These are phyloP conservation scores for Spodoptera litura DNA, from an alignment of 1,140 invertebrate species.

Conservation along the genomic window DNA sequence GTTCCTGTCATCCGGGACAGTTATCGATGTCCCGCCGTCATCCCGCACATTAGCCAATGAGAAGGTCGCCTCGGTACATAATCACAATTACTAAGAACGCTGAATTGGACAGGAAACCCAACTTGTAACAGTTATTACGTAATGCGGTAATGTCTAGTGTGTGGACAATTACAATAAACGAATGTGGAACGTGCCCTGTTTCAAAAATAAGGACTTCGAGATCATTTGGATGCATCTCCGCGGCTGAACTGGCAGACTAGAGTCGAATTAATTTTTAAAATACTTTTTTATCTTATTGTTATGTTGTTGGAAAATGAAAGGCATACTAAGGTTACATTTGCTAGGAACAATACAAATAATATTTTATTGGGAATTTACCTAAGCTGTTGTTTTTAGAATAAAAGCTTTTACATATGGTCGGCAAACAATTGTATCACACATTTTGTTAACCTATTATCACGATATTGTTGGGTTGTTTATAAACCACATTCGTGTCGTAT, in stretches of 20 bases:
- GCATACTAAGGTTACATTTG: background rate
- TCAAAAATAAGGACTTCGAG: background rate
- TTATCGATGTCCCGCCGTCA: slow-evolving; percentile 73
- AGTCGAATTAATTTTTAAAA: too few species aligned
- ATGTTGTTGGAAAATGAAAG: background rate
- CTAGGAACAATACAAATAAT: too few species aligned
- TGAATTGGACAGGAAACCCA: slow-evolving; percentile 67
- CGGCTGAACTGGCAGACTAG: too few species aligned
- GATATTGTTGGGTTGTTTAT: background rate
- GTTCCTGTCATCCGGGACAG: slow-evolving; percentile 70
- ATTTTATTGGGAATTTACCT: background rate
- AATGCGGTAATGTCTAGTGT: slow-evolving; percentile 21
- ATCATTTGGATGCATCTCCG: slow-evolving; percentile 17
- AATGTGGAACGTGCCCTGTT: slow-evolving; percentile 21
- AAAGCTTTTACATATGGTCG: background rate
- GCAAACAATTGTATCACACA: slow-evolving; percentile 3
- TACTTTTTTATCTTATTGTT: too few species aligned
- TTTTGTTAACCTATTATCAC: slow-evolving; percentile 9
- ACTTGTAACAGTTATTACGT: slow-evolving; percentile 48
- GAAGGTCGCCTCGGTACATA: slow-evolving; percentile 55
- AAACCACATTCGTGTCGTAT: background rate
- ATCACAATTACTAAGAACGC: slow-evolving; percentile 72
- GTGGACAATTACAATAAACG: slow-evolving; percentile 36
- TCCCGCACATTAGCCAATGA: slow-evolving; percentile 71
- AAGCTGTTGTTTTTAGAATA: background rate